Percentiles rank a stretch among this genome's conserved stretches.
Conservation (phyloP, 2,113 vertebrate genomes). For the Tupaia tana region DNA sequence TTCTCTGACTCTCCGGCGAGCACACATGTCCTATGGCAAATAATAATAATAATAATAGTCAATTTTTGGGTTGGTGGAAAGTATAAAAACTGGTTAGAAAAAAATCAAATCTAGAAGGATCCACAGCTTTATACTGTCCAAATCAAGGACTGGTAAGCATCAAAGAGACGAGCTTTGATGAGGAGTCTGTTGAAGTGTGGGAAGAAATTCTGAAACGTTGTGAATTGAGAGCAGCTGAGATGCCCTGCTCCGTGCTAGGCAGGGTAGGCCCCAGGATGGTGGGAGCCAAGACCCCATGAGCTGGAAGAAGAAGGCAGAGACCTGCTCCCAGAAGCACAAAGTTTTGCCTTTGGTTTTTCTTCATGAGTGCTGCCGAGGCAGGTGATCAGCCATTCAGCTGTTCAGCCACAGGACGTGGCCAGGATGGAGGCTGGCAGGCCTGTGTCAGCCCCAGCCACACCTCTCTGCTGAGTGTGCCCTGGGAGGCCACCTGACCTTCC, state of each 20-base stretch:
- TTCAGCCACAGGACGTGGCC: too few species aligned
- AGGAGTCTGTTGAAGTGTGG: not conserved
- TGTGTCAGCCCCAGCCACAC: accelerated
- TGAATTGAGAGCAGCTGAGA: too few species aligned
- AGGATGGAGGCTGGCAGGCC: not conserved
- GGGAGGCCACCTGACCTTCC: not conserved
- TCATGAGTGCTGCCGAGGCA: not conserved
- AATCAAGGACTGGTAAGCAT: not conserved
- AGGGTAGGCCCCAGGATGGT: accelerated
- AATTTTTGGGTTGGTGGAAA: not conserved
- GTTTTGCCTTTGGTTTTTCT: not conserved
- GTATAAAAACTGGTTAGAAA: not conserved
- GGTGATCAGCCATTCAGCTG: not conserved
- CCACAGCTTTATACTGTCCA: not conserved
- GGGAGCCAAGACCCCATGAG: accelerated
- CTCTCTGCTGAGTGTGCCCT: not conserved
- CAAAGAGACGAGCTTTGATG: not conserved
- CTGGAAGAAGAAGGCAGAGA: not conserved
- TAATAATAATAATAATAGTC: too few species aligned
- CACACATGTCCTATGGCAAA: too few species aligned
- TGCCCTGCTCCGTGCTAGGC: too few species aligned
- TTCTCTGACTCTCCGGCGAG: too few species aligned
- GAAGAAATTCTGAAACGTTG: not conserved
- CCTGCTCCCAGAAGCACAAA: not conserved
- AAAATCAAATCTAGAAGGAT: too few species aligned